Conservation (phyloP, 1,140 invertebrate genomes). For the Xylocopa sonorina region DNA sequence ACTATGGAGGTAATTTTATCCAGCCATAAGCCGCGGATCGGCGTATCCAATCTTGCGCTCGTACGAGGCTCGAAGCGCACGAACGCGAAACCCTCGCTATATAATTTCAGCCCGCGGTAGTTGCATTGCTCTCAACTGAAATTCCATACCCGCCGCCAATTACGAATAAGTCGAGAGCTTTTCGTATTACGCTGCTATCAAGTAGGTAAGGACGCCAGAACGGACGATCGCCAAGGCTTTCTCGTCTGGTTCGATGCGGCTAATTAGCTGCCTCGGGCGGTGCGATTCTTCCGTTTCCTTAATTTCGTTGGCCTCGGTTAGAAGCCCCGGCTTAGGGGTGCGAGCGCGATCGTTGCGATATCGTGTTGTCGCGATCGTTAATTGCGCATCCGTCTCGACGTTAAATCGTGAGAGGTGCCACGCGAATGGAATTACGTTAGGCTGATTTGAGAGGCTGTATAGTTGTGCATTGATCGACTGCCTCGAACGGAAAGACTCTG, state of each 20-base stretch:
- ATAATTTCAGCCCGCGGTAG: slow-evolving; percentile 64
- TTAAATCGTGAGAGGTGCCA: not conserved
- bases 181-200: slow-evolving; percentile 34
- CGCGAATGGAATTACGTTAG: too few relatives aligned
- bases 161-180: slow-evolving; percentile 59
- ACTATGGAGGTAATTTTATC: slow-evolving; percentile 50
- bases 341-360: not conserved
- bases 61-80: slow-evolving; percentile 46
- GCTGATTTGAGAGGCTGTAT: not conserved
- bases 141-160: slow-evolving; percentile 69
- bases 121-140: slow-evolving; percentile 60
- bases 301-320: not conserved
- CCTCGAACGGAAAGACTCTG: not conserved
- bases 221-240: not conserved
- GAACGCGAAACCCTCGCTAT: slow-evolving; percentile 60
- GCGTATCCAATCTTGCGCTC: slow-evolving; percentile 58
- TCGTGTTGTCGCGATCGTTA: too few relatives aligned
- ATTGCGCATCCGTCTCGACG: not conserved
- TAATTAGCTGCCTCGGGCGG: not conserved
- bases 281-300: not conserved
- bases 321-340: not conserved
- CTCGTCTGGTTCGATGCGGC: not conserved
- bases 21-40: slow-evolving; percentile 36
- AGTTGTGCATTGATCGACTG: not conserved
- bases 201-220: not conserved